Conservation (phyloP, 2,113 vertebrate genomes). For the Leucopsar rothschildi region DNA sequence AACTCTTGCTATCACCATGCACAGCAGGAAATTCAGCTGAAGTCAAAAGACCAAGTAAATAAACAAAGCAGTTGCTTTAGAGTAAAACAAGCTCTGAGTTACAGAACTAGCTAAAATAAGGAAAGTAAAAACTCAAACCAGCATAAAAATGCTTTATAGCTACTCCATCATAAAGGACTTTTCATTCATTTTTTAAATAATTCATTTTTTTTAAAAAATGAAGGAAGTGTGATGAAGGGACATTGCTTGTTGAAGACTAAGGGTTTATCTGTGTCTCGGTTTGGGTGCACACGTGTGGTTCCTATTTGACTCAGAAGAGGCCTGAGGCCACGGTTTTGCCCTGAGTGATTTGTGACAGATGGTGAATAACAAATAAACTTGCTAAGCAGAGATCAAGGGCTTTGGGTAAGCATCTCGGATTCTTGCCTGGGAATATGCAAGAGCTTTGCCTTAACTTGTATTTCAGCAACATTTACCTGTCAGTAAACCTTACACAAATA, state of each 20-base stretch:
- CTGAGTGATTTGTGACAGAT: conserved; percentile 18
- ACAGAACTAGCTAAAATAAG: not conserved
- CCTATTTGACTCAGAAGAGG: not conserved
- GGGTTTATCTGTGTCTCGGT: not conserved
- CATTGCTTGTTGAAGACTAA: not conserved
- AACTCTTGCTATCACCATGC: not conserved
- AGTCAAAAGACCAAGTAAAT: conserved; percentile 37
- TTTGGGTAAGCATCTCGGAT: not conserved
- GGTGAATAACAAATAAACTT: not conserved
- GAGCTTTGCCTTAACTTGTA: not conserved
- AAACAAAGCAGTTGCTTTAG: conserved; percentile 22
- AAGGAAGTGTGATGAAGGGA: not conserved
- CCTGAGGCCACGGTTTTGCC: not conserved
- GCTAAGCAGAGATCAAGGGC: not conserved
- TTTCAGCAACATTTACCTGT: not conserved
- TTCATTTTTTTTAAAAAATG: not conserved
- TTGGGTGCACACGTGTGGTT: not conserved
- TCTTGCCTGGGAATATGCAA: not conserved
- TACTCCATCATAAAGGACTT: not conserved
- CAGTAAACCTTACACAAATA: not conserved
- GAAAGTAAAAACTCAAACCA: not conserved
- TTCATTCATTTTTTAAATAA: not conserved
- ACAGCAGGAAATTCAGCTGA: conserved; percentile 18
- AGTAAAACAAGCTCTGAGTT: not conserved
- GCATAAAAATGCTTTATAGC: not conserved